These are phyloP conservation scores for Corapipo altera DNA, from an alignment of 2,113 vertebrate genomes.

Conservation along the genomic window DNA sequence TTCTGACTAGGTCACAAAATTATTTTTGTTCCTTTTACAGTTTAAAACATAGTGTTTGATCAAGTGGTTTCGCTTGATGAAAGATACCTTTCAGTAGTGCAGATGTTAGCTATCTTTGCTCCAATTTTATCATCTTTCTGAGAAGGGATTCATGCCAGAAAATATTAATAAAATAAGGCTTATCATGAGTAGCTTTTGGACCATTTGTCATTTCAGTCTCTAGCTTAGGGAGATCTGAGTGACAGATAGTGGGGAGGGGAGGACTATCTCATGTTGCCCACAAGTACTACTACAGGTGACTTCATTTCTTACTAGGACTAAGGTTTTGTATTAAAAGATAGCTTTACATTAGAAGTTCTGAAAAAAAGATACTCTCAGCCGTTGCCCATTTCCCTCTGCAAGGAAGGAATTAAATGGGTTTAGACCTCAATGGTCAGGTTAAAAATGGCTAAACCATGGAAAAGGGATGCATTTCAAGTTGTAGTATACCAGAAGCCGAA, in stretches of 20 bases:
- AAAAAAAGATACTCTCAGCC: neutral
- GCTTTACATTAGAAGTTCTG: neutral
- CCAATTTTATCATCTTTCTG: neutral
- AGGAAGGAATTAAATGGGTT: neutral
- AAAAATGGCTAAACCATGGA: neutral
- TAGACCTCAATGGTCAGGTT: neutral
- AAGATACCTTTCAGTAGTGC: neutral
- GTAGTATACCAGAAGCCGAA: neutral
- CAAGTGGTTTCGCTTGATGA: neutral
- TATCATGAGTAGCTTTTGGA: neutral
- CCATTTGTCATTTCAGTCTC: slow-evolving; percentile 9
- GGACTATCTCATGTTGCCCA: neutral
- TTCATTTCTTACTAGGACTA: neutral
- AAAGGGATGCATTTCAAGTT: neutral
- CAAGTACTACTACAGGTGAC: neutral
- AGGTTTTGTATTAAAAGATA: neutral
- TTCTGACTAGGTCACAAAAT: neutral
- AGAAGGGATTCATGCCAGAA: neutral
- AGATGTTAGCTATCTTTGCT: slow-evolving; percentile 5
- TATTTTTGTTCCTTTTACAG: neutral
- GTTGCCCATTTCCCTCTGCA: neutral
- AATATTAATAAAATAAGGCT: slow-evolving; percentile 55
- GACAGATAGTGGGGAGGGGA: neutral
- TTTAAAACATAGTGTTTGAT: neutral
- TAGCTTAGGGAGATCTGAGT: neutral